Percentiles rank a stretch among this genome's conserved stretches.
phyloP scores from a whole-genome alignment of 2,888 invertebrate genomes.

The Teinopalpus imperialis region DNA sequence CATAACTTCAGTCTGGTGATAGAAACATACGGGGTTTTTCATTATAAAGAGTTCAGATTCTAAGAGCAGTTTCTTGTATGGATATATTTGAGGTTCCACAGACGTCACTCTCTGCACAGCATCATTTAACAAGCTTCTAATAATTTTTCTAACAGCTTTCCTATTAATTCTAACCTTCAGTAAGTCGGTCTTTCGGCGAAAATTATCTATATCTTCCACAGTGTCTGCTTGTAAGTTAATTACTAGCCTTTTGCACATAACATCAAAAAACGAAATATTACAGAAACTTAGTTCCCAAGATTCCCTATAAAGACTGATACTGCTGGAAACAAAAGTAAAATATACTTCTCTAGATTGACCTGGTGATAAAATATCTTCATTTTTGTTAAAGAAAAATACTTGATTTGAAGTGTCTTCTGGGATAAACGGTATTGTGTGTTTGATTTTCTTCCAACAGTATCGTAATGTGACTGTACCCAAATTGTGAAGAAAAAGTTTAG shows the following conservation, averaged over 20 bases:
- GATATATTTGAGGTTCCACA: constrained; percentile 51
- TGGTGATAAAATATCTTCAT: constrained; percentile 75
- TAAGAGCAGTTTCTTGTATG: constrained; percentile 59
- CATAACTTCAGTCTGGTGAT: constrained; percentile 66
- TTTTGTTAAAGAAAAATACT: constrained; percentile 82
- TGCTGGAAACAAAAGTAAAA: constrained; percentile 71
- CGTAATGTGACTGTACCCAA: constrained; percentile 71
- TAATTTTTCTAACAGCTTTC: constrained; percentile 45
- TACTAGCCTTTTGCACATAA: constrained; percentile 45
- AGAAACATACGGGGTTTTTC: constrained; percentile 70
- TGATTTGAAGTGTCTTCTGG: constrained; percentile 54
- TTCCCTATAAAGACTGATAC: constrained; percentile 63
- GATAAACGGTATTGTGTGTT: constrained; percentile 49
- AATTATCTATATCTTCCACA: constrained; percentile 44
- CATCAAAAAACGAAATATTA: constrained; percentile 63
- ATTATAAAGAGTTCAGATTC: constrained; percentile 66
- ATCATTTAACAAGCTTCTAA: constrained; percentile 43
- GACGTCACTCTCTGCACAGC: constrained; percentile 44
- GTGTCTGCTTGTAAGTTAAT: constrained; percentile 62
- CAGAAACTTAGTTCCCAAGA: constrained; percentile 71
- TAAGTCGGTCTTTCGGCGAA: constrained; percentile 40
- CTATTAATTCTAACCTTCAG: constrained; percentile 47
- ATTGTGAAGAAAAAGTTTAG: constrained; percentile 68
- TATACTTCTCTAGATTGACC: constrained; percentile 65
- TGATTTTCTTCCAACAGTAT: constrained; percentile 75